Percentiles rank a stretch among this genome's conserved stretches.
Conservation (phyloP, 2,797 vertebrate species). For the Babyrousa celebensis region DNA sequence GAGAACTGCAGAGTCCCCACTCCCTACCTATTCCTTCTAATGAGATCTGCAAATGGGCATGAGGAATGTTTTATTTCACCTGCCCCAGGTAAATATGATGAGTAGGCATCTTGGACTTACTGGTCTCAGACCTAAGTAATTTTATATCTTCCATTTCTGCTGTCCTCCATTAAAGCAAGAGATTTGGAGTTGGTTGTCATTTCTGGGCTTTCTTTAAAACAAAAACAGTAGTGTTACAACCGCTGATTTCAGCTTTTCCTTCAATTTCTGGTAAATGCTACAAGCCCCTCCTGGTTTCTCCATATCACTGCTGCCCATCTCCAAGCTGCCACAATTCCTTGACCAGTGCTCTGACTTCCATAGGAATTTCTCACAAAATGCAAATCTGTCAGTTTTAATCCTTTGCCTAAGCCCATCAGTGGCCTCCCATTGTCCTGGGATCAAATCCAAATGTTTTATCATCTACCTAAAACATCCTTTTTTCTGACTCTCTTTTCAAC, state of each 20-base stretch:
- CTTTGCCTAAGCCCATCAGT: not conserved
- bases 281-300: not conserved
- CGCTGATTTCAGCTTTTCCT: not conserved
- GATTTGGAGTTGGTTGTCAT: not conserved
- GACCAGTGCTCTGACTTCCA: fast-evolving
- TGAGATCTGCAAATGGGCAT: not conserved
- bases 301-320: fast-evolving
- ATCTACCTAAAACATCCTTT: not conserved
- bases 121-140: not conserved
- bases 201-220: constrained; percentile 8
- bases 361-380: not conserved
- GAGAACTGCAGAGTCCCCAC: not conserved
- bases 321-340: not conserved
- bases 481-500: not conserved
- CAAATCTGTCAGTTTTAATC: not conserved
- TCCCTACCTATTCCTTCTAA: not conserved
- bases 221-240: not conserved
- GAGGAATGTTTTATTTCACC: not conserved
- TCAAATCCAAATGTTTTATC: not conserved
- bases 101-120: not conserved
- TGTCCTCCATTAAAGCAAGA: not conserved
- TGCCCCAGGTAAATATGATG: not conserved
- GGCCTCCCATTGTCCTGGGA: not conserved
- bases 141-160: not conserved
- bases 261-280: not conserved